Base-by-base conservation (phyloP, 37 sponge, comb jelly and placozoan genomes). In the Tethya wilhelma region DNA sequence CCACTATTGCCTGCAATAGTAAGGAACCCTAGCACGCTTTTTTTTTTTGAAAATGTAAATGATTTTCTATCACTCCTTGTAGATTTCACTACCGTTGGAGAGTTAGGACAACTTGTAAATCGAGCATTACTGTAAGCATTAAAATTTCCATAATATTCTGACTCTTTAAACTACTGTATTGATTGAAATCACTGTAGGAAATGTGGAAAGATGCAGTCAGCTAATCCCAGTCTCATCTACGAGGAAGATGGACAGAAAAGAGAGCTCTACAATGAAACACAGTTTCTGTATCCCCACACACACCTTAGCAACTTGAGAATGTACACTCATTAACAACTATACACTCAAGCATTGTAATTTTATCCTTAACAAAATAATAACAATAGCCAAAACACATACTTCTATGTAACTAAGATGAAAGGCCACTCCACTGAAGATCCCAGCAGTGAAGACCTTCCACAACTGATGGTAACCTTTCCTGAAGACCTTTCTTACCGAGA, bases 251-350 rank as follows among this genome's bases (percentile, higher is more conserved):
- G 59, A 53, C 64, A 38, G 38, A 14, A 39, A 4, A 76, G 76
- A 40, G 84, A 84, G 56, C 84, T 84, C 0, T 28, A n/a, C 25
- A 75, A 67, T 29, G 60, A 67, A 0, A 38, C 59, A 5, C 84
- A 84, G 59, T 76, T 75, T 36, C 14, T 84, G 84, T 84, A 84
- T 75, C 82, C 82, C 57, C 1, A 2, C 2, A 49, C 14, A 19
- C 14, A 49, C 14, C 14, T 19, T 49, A 49, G 53, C 53, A 49
- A 49, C n/a, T n/a, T n/a, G n/a, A n/a, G 14, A 49, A 9, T 49
- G 14, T 49, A 19, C 14, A 19, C 53, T 19, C 14, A 19, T 9
- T 14, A 49, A 19, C 9, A 49, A 49, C 53, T 49, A 49, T 49
- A 34, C 5, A 30, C 5, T 2, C 31, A 30, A n/a, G n/a, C n/a